Percentiles rank a stretch among this genome's conserved stretches.
Evolutionary conservation across 2,797 vertebrate species (phyloP).

Genomic region (Enoplosus armatus): DNA sequence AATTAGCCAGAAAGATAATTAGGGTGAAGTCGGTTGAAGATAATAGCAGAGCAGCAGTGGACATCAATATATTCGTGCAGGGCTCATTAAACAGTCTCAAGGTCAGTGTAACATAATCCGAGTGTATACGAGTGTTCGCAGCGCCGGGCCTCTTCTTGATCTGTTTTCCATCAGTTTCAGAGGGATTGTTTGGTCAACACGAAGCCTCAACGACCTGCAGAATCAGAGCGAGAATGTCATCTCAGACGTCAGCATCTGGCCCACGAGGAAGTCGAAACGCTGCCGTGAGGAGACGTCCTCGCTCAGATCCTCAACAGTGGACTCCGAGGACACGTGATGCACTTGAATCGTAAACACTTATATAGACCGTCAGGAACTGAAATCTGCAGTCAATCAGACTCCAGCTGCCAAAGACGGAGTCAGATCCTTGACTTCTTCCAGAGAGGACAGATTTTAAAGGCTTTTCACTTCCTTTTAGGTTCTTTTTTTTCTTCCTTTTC

Average conservation of each 20-base stretch:
- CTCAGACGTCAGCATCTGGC: slow-evolving; percentile 40
- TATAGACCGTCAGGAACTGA: slow-evolving; percentile 56
- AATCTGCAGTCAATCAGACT: slow-evolving; percentile 69
- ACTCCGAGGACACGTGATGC: slow-evolving; percentile 52
- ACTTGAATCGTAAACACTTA: slow-evolving; percentile 67
- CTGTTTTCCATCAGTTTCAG: slow-evolving; percentile 69
- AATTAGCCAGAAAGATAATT: slow-evolving; percentile 46
- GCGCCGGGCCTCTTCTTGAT: slow-evolving; percentile 37
- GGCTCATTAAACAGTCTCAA: slow-evolving; percentile 33
- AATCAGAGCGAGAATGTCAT: slow-evolving; percentile 23
- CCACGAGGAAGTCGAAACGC: slow-evolving; percentile 11
- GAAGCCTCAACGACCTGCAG: slow-evolving; percentile 7
- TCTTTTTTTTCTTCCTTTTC: slow-evolving; percentile 18
- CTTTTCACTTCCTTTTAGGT: slow-evolving; percentile 57
- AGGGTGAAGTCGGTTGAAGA: slow-evolving; percentile 19
- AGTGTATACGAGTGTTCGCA: slow-evolving; percentile 1
- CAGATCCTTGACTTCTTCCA: slow-evolving; percentile 49
- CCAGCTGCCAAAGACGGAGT: slow-evolving; percentile 54
- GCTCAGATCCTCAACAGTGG: slow-evolving; percentile 35
- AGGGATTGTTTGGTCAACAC: slow-evolving; percentile 56
- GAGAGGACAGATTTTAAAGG: slow-evolving; percentile 55
- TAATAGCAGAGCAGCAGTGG: slow-evolving; percentile 25
- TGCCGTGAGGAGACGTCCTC: slow-evolving; percentile 23
- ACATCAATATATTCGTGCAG: slow-evolving; percentile 20
- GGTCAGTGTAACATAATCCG: slow-evolving; percentile 36